Evolutionary conservation across 1,140 invertebrate species (phyloP), one percentile per base, ranked within the genome.

Genomic region (Delia radicum): DNA sequence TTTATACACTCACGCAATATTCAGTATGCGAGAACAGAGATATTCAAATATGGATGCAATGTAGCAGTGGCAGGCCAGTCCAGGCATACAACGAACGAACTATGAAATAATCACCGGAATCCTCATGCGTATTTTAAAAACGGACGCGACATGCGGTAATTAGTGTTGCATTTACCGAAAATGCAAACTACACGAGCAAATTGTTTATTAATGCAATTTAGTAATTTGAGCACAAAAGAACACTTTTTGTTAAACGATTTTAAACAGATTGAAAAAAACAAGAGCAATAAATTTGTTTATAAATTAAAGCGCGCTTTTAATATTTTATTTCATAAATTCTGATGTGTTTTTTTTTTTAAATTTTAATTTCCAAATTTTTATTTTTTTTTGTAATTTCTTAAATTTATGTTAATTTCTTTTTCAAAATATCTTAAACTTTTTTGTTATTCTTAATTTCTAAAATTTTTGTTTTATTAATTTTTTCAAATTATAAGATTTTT

Each of bases 141-240:
- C 48, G 48, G 18, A 33, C 65, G 29, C 65, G 31, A 69, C 65
- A 69, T 69, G 65, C 29, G 65, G 65, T 33, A 69, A 69, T 69
- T 69, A 69, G 65, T 69, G 65, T 33, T 69, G 65, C 65, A 29
- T 15, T 8, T 13, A 46, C 3, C 28, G 18, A 69, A 2, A 33
- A 69, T 69, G 18, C 63, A 67, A 13, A 33, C 29, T n/a, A 69
- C 13, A 63, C 61, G 12, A 69, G 33, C 18, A 69, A 12, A 55
- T 18, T 18, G 12, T 18, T 18, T 42, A 21, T 55, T 55, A 55
- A 55, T 18, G 5, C n/a, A n/a, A n/a, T n/a, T n/a, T n/a, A n/a
- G n/a, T n/a, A n/a, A n/a, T n/a, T n/a, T n/a, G n/a, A n/a, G n/a
- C n/a, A n/a, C n/a, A n/a, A n/a, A n/a, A n/a, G n/a, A n/a, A n/a